phyloP scores from a whole-genome alignment of 2,797 vertebrate genomes.

The Aldrovandia affinis region DNA sequence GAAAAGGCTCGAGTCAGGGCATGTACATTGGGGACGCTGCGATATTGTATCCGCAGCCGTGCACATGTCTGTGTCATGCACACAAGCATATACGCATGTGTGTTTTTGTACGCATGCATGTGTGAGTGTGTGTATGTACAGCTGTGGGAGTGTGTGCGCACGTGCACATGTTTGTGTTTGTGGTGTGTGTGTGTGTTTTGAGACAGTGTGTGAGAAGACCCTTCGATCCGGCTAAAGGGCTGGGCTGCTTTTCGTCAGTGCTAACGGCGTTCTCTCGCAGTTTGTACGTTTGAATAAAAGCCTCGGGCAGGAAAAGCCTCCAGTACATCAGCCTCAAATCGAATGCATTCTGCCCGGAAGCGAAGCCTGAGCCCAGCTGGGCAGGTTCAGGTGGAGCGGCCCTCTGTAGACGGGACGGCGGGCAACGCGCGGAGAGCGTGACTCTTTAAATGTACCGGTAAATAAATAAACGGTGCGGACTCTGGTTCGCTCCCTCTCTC shows the following conservation, averaged over 20 bases:
- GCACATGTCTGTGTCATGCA: too few relatives aligned
- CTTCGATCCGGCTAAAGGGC: neutral
- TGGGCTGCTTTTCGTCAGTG: neutral
- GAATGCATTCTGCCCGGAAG: too few relatives aligned
- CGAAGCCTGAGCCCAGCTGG: neutral
- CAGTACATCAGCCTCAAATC: neutral
- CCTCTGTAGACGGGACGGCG: neutral
- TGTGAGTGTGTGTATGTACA: neutral
- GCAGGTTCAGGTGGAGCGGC: neutral
- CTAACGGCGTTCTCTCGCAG: neutral
- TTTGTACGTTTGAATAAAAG: neutral
- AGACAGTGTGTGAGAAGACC: neutral
- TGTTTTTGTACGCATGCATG: neutral
- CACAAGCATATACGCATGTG: too few relatives aligned
- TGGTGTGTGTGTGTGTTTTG: neutral
- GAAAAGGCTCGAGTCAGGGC: too few relatives aligned
- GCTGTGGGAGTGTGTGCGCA: neutral
- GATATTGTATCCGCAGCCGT: too few relatives aligned
- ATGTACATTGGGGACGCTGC: too few relatives aligned
- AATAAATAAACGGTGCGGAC: neutral
- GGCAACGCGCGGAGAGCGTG: neutral
- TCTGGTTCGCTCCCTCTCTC: neutral
- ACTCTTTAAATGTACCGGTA: neutral
- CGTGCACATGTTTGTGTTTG: slow-evolving; percentile 17
- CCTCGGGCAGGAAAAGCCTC: neutral